phyloP scores from a whole-genome alignment of 1,140 invertebrate species.

The Maniola jurtina region DNA sequence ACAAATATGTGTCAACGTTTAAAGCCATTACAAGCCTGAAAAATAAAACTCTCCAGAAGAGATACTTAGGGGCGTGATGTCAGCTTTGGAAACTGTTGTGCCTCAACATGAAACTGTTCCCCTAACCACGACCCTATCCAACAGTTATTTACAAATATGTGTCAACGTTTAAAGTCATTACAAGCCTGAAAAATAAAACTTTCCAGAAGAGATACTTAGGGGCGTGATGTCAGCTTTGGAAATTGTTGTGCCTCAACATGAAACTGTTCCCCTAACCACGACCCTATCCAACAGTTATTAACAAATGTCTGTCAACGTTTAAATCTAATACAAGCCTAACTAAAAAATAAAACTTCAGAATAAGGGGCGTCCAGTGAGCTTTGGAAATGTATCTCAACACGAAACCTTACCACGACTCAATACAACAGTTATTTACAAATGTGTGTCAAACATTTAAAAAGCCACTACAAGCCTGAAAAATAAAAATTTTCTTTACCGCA shows the following conservation, averaged over 20 bases:
- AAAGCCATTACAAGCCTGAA: not conserved
- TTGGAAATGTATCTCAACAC: too few relatives aligned
- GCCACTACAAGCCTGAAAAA: not conserved
- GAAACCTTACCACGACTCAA: slow-evolving; percentile 16
- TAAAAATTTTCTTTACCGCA: too few relatives aligned
- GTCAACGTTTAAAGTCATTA: not conserved
- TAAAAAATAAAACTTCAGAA: too few relatives aligned
- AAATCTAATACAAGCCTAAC: not conserved
- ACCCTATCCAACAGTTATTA: slow-evolving; percentile 5
- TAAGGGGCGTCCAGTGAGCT: too few relatives aligned
- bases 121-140: slow-evolving; percentile 15
- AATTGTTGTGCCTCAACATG: too few relatives aligned
- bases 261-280: too few relatives aligned
- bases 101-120: not conserved
- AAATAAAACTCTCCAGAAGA: too few relatives aligned
- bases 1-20: slow-evolving; percentile 9
- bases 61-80: slow-evolving; percentile 16
- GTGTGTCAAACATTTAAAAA: slow-evolving; percentile 6
- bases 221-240: too few relatives aligned
- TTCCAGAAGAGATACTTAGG: too few relatives aligned
- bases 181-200: not conserved
- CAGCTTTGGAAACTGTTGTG: slow-evolving; percentile 9
- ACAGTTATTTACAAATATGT: not conserved
- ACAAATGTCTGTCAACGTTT: slow-evolving; percentile 8
- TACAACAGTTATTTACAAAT: not conserved